Evolutionary conservation across 2,113 vertebrate species (phyloP), one percentile per base, ranked within the genome.

Genomic region (Loxodonta africana): DNA sequence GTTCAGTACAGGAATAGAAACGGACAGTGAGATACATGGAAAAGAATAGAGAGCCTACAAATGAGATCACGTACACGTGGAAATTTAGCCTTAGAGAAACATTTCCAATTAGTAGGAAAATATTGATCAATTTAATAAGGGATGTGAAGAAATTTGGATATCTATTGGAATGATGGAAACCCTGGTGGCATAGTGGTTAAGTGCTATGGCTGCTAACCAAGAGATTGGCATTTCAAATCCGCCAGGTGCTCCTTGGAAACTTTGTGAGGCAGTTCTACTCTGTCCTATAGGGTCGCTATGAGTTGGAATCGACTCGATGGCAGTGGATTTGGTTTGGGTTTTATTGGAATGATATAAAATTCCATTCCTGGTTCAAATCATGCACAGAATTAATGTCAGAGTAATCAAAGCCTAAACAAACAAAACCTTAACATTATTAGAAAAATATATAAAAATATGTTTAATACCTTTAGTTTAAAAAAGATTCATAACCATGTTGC

Each of bases 51-150:
- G 0, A 87, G 4, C 30, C 65, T 41, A 30, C 30, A 84, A 69
- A 85, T 46, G 46, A 12, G 28, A 83, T 78, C 26, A n/a, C 51
- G 46, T 44, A 83, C 28, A 23, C n/a, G 1, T 76, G 2, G 5
- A 83, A 81, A 73, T 51, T 63, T 57, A 67, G 46, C 44, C 8
- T 65, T 85, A 28, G 2, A 77, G 10, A 37, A 14, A 2, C 6
- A 85, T 81, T 96, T 82, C 25, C 67, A 86, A 76, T 91, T 57
- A 76, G 8, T 69, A 28, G 18, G 41, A 60, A 96, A 81, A 30
- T 76, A 48, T 3, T 48, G 30, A 48, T 14, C 28, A 62, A 86
- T 6, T 48, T 51, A 86, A 41, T 80, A 95, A 90, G 10, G 82
- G 21, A 4, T 41, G 3, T 67, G 14, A 11, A 1, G 21, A 80